These are phyloP conservation scores for Etheostoma perlongum DNA, from an alignment of 2,797 vertebrate species.

Conservation along the genomic window DNA sequence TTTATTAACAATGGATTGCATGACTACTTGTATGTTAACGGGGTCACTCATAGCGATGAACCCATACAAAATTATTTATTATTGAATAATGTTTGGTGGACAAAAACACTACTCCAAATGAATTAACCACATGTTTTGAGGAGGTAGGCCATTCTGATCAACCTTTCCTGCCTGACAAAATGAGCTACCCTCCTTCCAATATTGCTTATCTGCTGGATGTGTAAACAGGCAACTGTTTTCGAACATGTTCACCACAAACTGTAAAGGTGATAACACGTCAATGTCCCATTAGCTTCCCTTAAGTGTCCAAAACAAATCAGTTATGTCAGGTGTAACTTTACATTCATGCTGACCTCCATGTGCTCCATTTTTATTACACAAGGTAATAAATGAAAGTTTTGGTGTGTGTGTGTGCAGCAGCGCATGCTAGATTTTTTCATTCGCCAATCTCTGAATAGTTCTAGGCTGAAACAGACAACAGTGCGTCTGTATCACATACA, in stretches of 20 bases:
- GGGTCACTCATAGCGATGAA: not conserved
- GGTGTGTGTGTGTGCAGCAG: not conserved
- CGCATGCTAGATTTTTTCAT: not conserved
- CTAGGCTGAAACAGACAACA: constrained; percentile 20
- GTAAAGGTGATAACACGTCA: not conserved
- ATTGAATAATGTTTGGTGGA: not conserved
- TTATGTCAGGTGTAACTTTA: not conserved
- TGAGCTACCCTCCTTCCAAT: no score
- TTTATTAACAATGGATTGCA: constrained; percentile 2
- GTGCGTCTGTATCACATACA: not conserved
- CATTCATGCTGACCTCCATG: not conserved
- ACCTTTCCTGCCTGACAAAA: no score
- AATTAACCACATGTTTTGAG: not conserved
- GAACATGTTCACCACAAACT: not conserved
- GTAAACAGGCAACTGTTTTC: not conserved
- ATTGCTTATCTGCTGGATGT: not conserved
- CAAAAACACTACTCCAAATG: not conserved
- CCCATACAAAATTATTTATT: not conserved
- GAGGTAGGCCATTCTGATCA: no score
- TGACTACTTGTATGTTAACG: not conserved
- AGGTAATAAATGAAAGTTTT: constrained; percentile 1
- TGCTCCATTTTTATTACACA: not conserved
- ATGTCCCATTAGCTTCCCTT: not conserved
- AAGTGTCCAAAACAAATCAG: not conserved
- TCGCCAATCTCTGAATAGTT: constrained; percentile 11